A percentile compares a stretch with the other conserved stretches of the same genome.
Conservation (phyloP, 2,113 vertebrate genomes). For the Corydoras maculifer region DNA sequence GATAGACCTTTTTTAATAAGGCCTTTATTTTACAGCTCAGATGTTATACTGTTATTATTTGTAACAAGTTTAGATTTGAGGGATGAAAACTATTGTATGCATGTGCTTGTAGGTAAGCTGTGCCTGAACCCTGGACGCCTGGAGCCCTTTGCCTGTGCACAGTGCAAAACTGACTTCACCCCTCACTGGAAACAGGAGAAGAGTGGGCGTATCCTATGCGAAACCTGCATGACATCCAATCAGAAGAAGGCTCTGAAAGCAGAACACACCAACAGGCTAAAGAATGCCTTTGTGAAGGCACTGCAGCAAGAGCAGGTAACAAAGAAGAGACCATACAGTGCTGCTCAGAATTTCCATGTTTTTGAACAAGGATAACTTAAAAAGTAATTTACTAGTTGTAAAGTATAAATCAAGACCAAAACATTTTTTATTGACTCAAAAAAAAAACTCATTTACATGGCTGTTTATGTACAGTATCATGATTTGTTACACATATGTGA, state of each 20-base stretch:
- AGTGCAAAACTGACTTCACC: conserved; percentile 83
- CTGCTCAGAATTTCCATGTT: too few relatives aligned
- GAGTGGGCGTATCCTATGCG: conserved; percentile 77
- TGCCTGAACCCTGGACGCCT: conserved; percentile 63
- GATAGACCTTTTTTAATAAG: too few relatives aligned
- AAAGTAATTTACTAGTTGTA: too few relatives aligned
- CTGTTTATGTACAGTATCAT: too few relatives aligned
- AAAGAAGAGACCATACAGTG: not conserved
- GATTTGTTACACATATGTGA: too few relatives aligned
- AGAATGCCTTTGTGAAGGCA: conserved; percentile 81
- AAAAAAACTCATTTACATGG: too few relatives aligned
- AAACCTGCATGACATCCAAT: conserved; percentile 82
- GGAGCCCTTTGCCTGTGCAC: conserved; percentile 78
- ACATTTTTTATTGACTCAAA: too few relatives aligned
- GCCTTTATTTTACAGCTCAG: too few relatives aligned
- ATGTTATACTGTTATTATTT: too few relatives aligned
- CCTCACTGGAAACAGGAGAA: conserved; percentile 86
- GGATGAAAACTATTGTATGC: not conserved
- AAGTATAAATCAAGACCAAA: too few relatives aligned
- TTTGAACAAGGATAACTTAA: too few relatives aligned
- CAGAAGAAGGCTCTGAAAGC: conserved; percentile 83
- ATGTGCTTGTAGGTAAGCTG: conserved; percentile 63
- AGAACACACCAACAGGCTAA: conserved; percentile 81
- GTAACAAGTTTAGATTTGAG: too few relatives aligned
- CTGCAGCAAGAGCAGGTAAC: conserved; percentile 80